Base-by-base conservation (phyloP, 2,797 vertebrate genomes). In the Anguilla megastoma region DNA sequence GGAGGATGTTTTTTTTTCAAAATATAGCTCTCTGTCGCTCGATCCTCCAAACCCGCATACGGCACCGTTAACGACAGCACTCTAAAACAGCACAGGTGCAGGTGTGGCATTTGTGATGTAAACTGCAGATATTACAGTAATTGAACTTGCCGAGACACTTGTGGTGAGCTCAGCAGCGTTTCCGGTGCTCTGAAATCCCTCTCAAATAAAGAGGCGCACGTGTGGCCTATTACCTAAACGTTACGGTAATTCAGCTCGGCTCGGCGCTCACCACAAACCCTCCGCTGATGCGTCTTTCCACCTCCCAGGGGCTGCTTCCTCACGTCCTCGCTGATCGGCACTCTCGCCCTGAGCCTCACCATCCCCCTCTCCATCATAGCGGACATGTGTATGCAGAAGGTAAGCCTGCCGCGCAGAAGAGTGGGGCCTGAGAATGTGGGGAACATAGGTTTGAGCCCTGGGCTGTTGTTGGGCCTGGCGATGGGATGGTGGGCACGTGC, bases 371-470 rank as follows among this genome's bases (percentile, higher is more conserved):
- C 98, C 89, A 98, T 99, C 89, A 95, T 99, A 93, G 97, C 98
- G 5, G 98, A 99, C 89, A 99, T 99, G 91, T 99, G 96, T 95
- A 96, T 98, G 97, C 96, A 98, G 90, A 99, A 99, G 97, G 98
- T 99, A 94, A 93, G 76, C 21, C 24, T 9, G 4, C 27, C 27
- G 3, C 2, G 18, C 5, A 16, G 33, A 14, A 18, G 74, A 3
- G 74, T 16, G 2, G 33, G 74, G 16, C 1, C 12, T 16, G 33
- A 3, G 1, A 69, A 60, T 12, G 3, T 3, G 58, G 58, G 63
- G 63, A 24, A 5, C 63, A 36, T 74, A 36, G n/a, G 27, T 33
- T 33, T 74, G 69, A 76, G 16, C 24, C 33, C 3, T 2, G 36
- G 33, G 33, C 12, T 12, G 33, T 41, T 76, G 33, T 16, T 48